Evolutionary conservation across 1,140 invertebrate genomes (phyloP).

Genomic region (Drosophila equinoxialis): DNA sequence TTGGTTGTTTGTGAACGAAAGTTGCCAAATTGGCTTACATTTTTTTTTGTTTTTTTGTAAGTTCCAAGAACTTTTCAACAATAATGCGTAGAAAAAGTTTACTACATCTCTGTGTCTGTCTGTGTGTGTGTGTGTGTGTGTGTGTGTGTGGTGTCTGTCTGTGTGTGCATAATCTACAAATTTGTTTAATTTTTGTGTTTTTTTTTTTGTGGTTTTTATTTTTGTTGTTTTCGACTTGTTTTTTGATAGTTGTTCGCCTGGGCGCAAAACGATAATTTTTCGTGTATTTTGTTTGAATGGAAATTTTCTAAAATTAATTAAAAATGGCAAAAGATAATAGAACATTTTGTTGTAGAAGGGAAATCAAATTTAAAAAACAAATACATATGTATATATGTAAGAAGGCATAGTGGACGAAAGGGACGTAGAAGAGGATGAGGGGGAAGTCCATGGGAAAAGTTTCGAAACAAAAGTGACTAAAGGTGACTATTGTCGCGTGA

Average conservation of each 20-base stretch:
- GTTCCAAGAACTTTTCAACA: constrained; percentile 50
- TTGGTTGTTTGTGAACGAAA: constrained; percentile 65
- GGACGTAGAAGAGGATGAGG: too few species aligned
- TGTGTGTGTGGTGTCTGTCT: constrained; percentile 23
- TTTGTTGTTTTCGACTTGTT: constrained; percentile 32
- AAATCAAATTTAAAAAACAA: background rate
- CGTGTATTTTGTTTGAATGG: constrained; percentile 30
- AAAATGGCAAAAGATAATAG: constrained; percentile 8
- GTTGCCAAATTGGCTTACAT: constrained; percentile 63
- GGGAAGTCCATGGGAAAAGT: too few species aligned
- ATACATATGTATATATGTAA: too few species aligned
- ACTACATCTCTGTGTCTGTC: constrained; percentile 24
- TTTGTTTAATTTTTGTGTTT: constrained; percentile 47
- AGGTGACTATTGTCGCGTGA: too few species aligned
- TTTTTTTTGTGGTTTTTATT: constrained; percentile 26
- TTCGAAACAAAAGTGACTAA: too few species aligned
- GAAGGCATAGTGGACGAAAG: too few species aligned
- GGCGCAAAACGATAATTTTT: constrained; percentile 8
- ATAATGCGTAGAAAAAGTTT: constrained; percentile 68
- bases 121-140: constrained; percentile 18
- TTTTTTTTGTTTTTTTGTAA: constrained; percentile 11
- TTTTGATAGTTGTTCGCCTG: constrained; percentile 34
- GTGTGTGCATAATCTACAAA: constrained; percentile 67
- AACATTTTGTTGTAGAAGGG: background rate
- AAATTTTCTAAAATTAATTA: constrained; percentile 42